These are phyloP conservation scores for Drosophila simulans DNA, from an alignment of 1,140 invertebrate genomes.

Conservation along the genomic window DNA sequence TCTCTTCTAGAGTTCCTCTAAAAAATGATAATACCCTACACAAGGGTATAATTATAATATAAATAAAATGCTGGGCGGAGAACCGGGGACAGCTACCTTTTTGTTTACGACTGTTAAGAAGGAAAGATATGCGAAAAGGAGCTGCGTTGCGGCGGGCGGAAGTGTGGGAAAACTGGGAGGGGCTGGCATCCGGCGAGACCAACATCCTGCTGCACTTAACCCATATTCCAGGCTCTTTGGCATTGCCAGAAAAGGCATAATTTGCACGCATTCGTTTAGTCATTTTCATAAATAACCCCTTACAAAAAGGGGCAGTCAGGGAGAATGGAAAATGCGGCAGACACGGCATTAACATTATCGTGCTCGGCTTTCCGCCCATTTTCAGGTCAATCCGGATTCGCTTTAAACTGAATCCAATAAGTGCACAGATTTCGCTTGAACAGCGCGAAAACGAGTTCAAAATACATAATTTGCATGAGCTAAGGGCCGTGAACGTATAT, in stretches of 20 bases:
- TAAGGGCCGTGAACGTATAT: neutral
- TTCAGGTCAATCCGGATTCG: conserved; percentile 47
- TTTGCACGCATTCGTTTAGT: conserved; percentile 81
- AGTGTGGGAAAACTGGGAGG: neutral
- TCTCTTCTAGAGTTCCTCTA: neutral
- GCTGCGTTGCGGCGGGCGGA: conserved; percentile 22
- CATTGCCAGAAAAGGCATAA: conserved; percentile 59
- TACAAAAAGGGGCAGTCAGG: conserved; percentile 14
- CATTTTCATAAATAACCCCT: conserved; percentile 78
- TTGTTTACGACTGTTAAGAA: conserved; percentile 69
- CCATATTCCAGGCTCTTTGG: conserved; percentile 50
- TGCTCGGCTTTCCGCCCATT: conserved; percentile 11
- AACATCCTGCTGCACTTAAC: conserved; percentile 77
- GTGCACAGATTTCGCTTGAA: conserved; percentile 52
- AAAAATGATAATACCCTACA: neutral
- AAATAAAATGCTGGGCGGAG: conserved; percentile 31
- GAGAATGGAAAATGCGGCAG: neutral
- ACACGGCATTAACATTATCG: conserved; percentile 11
- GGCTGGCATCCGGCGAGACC: conserved; percentile 53
- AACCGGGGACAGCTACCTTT: conserved; percentile 52
- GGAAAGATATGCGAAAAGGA: conserved; percentile 26
- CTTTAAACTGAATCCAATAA: conserved; percentile 62
- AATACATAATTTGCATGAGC: neutral
- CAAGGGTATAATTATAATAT: conserved; percentile 30
- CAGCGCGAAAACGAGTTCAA: conserved; percentile 16